Evolutionary conservation across 2,797 vertebrate genomes (phyloP).

Genomic region (Phoebastria nigripes): DNA sequence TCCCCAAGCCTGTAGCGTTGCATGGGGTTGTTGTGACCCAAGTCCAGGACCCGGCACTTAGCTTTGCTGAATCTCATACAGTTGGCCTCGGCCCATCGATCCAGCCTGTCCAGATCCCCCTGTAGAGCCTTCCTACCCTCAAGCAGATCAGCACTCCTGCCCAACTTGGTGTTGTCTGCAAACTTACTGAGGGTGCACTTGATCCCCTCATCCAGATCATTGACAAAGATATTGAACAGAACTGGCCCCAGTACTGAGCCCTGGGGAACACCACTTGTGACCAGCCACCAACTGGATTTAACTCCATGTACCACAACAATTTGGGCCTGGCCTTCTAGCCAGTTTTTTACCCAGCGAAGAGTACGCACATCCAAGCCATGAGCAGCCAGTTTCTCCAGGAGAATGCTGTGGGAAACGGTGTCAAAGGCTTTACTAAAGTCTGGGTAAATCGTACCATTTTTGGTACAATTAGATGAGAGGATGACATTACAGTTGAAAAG

Average conservation of each 20-base stretch:
- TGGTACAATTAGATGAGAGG: neutral
- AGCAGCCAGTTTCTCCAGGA: neutral
- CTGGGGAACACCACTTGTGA: neutral
- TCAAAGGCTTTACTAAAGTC: neutral
- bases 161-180: neutral
- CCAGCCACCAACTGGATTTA: neutral
- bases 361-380: fast-evolving
- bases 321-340: too few species aligned
- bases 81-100: neutral
- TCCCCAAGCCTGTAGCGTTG: neutral
- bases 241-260: neutral
- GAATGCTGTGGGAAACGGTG: neutral
- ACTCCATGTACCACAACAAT: neutral
- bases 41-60: neutral
- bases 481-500: neutral
- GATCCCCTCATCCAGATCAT: neutral
- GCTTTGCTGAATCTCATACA: neutral
- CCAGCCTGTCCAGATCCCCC: neutral
- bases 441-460: neutral
- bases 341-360: neutral
- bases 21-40: neutral
- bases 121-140: neutral
- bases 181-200: neutral
- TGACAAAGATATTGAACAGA: neutral
- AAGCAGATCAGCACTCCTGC: neutral